Evolutionary conservation across 2,113 vertebrate genomes (phyloP).

Genomic region (Sciurus niger): DNA sequence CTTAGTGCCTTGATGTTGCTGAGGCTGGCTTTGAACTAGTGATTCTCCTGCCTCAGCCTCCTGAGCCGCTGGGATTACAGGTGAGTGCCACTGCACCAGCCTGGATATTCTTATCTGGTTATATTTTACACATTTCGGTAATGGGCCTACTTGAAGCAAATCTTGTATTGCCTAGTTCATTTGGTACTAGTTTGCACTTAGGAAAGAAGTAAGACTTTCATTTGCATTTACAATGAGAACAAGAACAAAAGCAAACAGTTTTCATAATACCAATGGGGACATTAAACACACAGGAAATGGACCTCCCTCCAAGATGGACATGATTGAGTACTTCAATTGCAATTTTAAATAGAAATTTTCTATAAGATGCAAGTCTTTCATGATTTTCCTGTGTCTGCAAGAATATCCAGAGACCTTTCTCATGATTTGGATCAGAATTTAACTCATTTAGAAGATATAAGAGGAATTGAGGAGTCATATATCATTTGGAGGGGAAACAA

Average conservation of each 20-base stretch:
- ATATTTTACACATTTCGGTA: not conserved
- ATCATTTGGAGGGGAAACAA: not conserved
- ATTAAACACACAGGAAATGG: not conserved
- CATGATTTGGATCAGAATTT: not conserved
- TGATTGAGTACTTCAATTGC: not conserved
- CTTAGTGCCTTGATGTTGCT: too few relatives aligned
- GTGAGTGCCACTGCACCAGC: too few relatives aligned
- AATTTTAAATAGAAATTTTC: not conserved
- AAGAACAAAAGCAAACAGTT: not conserved
- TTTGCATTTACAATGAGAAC: not conserved
- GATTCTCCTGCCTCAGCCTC: too few relatives aligned
- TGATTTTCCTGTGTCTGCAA: slow-evolving; percentile 18
- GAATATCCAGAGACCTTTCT: not conserved
- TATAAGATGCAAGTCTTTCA: not conserved
- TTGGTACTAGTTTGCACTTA: not conserved
- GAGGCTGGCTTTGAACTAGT: too few relatives aligned
- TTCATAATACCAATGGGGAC: not conserved
- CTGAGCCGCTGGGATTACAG: too few relatives aligned
- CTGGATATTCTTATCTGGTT: not conserved
- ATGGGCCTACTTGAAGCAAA: not conserved
- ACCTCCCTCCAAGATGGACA: not conserved
- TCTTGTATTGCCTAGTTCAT: not conserved
- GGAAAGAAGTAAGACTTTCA: not conserved
- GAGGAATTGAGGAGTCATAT: not conserved
- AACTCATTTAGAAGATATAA: not conserved